Evolutionary conservation across 2,113 vertebrate genomes (phyloP).

Genomic region (Salminus brasiliensis): DNA sequence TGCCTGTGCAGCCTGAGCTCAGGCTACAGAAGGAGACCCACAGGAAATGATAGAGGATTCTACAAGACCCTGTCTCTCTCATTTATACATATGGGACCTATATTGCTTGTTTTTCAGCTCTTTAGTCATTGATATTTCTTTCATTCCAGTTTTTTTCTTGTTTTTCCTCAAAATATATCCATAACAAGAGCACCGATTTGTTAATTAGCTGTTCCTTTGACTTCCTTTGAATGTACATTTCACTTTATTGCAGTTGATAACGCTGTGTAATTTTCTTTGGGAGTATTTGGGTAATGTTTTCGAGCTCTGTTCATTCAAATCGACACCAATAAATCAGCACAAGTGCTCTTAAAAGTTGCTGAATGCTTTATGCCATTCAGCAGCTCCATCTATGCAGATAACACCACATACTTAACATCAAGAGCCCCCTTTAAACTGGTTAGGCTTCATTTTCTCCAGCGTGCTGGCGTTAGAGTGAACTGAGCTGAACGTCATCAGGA

Average conservation of each 20-base stretch:
- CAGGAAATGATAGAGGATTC: background rate
- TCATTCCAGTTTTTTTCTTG: background rate
- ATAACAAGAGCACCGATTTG: no score
- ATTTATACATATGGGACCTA: background rate
- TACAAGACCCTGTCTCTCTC: background rate
- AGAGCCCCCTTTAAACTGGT: constrained; percentile 4
- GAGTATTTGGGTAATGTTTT: background rate
- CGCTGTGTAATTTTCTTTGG: background rate
- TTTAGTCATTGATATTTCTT: background rate
- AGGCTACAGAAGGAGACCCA: background rate
- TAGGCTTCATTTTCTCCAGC: constrained; percentile 3
- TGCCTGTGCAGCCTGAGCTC: constrained; percentile 11
- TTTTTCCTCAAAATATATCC: no score
- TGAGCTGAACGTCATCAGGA: background rate
- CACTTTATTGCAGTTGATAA: background rate
- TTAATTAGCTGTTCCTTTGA: no score
- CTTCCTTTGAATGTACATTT: no score
- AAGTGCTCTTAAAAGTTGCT: background rate
- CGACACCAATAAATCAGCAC: background rate
- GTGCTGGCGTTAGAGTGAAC: background rate
- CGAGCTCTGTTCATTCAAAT: background rate
- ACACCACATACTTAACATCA: background rate
- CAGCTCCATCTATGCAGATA: background rate
- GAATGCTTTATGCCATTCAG: background rate
- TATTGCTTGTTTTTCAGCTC: background rate